A percentile compares a stretch with the other conserved stretches of the same genome.
Conservation (phyloP, 2,888 invertebrate species). For the Gastracanthus pulcherrimus region DNA sequence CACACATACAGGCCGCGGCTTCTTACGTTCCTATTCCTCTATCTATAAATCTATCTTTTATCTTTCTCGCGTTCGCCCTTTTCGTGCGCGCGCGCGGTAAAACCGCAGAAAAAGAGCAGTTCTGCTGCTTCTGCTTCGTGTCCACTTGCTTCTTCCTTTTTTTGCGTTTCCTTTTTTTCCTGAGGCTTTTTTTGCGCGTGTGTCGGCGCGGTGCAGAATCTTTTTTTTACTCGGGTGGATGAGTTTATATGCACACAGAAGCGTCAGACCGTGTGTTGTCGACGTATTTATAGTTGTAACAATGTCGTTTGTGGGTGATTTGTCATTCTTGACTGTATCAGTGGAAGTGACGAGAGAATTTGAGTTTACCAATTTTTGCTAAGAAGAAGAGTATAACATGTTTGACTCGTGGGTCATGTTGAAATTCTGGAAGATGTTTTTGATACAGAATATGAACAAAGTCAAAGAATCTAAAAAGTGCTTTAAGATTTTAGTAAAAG, state of each 20-base stretch:
- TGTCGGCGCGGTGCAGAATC: not conserved
- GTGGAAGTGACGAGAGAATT: too few relatives aligned
- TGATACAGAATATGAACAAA: too few relatives aligned
- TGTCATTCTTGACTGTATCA: too few relatives aligned
- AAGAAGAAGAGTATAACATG: too few relatives aligned
- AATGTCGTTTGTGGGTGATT: too few relatives aligned
- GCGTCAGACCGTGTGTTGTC: constrained; percentile 28
- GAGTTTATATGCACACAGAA: not conserved
- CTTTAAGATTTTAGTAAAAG: too few relatives aligned
- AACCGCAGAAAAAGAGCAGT: not conserved
- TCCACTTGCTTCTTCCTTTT: not conserved
- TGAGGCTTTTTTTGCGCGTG: too few relatives aligned
- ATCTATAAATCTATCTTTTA: constrained; percentile 56
- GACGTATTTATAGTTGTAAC: not conserved
- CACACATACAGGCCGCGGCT: constrained; percentile 34
- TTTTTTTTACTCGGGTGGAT: not conserved
- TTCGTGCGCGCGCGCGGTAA: not conserved
- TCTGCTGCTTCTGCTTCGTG: too few relatives aligned
- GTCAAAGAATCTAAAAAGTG: too few relatives aligned
- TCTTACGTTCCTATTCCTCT: constrained; percentile 4
- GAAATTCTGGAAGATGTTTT: too few relatives aligned
- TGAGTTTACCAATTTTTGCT: too few relatives aligned
- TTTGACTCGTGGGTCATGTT: too few relatives aligned
- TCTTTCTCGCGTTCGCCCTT: not conserved
- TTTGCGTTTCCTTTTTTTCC: not conserved